phyloP scores from a whole-genome alignment of 2,113 vertebrate genomes.

The Eurystomus gularis region DNA sequence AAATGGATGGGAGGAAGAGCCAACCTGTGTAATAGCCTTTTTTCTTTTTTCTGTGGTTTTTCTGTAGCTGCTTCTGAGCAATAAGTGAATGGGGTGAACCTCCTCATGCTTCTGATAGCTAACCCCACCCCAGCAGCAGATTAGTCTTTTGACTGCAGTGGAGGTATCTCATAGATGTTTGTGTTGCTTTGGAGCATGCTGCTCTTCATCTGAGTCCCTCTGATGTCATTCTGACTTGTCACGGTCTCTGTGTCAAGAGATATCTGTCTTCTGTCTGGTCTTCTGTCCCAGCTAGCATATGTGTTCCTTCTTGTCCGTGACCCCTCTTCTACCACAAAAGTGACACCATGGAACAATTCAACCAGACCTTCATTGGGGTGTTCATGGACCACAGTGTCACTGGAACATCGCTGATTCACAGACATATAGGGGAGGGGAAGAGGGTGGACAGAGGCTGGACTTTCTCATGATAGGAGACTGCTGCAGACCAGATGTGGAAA shows the following conservation, averaged over 20 bases:
- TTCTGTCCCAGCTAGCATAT: neutral
- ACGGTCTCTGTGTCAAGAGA: neutral
- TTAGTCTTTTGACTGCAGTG: neutral
- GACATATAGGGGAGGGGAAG: accelerated
- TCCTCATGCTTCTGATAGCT: neutral
- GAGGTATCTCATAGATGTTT: neutral
- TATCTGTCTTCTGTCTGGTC: neutral
- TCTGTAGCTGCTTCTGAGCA: neutral
- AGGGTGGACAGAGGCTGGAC: neutral
- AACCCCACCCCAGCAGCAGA: neutral
- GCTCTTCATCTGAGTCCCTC: neutral
- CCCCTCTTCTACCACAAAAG: neutral
- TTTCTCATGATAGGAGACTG: neutral
- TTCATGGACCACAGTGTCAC: neutral
- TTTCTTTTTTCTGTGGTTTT: neutral
- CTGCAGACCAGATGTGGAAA: neutral
- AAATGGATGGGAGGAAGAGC: neutral
- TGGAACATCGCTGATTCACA: neutral
- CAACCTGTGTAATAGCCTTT: neutral
- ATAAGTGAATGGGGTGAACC: neutral
- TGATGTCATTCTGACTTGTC: neutral
- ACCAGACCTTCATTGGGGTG: neutral
- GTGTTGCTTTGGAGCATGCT: neutral
- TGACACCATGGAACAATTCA: neutral
- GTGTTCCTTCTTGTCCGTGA: neutral